Percentiles rank a stretch among this genome's conserved stretches.
Conservation (phyloP, 2,888 invertebrate species). For the Drosophila merina region DNA sequence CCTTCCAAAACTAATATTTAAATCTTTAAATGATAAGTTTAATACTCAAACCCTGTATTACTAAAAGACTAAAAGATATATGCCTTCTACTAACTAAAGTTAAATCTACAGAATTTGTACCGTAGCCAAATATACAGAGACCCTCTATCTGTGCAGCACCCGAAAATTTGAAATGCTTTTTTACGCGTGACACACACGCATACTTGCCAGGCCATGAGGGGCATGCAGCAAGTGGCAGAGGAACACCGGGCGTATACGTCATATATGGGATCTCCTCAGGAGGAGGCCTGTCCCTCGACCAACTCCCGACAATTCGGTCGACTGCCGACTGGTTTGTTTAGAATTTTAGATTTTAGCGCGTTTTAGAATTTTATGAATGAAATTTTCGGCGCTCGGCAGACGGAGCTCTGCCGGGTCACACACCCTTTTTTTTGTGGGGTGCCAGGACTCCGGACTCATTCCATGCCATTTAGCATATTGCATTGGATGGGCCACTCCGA, state of each 20-base stretch:
- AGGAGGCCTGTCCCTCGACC: constrained; percentile 15
- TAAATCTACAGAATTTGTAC: background rate
- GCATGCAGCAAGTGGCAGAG: constrained; percentile 17
- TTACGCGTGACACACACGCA: constrained; percentile 30
- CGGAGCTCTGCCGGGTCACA: constrained; percentile 18
- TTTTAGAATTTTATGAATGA: constrained; percentile 83
- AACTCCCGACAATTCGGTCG: constrained; percentile 23
- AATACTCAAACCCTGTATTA: no score
- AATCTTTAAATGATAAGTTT: no score
- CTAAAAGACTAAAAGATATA: no score
- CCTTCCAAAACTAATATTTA: no score
- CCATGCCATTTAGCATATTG: background rate
- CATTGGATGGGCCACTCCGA: constrained; percentile 20
- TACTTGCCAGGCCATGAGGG: constrained; percentile 4
- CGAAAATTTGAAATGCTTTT: constrained; percentile 19
- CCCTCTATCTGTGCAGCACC: constrained; percentile 8
- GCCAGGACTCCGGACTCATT: background rate
- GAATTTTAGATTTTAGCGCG: constrained; percentile 83
- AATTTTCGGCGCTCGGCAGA: constrained; percentile 68
- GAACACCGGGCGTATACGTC: constrained; percentile 15
- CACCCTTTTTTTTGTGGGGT: constrained; percentile 2
- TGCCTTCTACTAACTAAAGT: background rate
- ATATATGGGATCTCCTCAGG: constrained; percentile 30
- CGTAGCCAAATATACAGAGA: constrained; percentile 1
- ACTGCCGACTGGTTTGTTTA: constrained; percentile 71